phyloP scores from a whole-genome alignment of 2,888 invertebrate genomes.

The Synergus itoensis region DNA sequence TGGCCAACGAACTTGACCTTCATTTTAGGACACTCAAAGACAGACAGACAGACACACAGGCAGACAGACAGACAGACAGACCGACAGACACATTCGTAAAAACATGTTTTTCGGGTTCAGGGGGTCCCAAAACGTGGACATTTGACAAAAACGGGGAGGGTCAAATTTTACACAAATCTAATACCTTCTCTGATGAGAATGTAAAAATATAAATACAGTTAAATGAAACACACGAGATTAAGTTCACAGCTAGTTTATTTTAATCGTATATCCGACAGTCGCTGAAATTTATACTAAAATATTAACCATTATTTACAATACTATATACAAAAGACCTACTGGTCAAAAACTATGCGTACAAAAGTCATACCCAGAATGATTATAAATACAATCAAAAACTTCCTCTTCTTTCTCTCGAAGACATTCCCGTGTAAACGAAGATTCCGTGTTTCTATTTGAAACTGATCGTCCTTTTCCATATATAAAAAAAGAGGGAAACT shows the following conservation, averaged over 20 bases:
- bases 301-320: slow-evolving; percentile 37
- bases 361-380: slow-evolving; percentile 5
- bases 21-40: too few species aligned
- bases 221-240: too few species aligned
- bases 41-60: too few species aligned
- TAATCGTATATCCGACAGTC: slow-evolving; percentile 31
- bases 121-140: too few species aligned
- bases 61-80: too few species aligned
- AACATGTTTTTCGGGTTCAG: too few species aligned
- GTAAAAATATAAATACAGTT: too few species aligned
- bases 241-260: neutral
- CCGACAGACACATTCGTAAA: too few species aligned
- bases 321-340: slow-evolving; percentile 29
- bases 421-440: neutral
- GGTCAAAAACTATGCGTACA: slow-evolving; percentile 22
- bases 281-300: slow-evolving; percentile 35
- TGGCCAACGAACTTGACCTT: too few species aligned
- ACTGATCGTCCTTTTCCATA: neutral
- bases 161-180: too few species aligned
- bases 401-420: neutral
- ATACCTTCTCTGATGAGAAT: too few species aligned
- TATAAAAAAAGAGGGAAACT: neutral
- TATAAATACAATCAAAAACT: slow-evolving; percentile 16
- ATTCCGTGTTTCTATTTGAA: slow-evolving; percentile 2
- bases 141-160: too few species aligned